phyloP scores from a whole-genome alignment of 2,797 vertebrate species.

The Paedocypris micromegethes region DNA sequence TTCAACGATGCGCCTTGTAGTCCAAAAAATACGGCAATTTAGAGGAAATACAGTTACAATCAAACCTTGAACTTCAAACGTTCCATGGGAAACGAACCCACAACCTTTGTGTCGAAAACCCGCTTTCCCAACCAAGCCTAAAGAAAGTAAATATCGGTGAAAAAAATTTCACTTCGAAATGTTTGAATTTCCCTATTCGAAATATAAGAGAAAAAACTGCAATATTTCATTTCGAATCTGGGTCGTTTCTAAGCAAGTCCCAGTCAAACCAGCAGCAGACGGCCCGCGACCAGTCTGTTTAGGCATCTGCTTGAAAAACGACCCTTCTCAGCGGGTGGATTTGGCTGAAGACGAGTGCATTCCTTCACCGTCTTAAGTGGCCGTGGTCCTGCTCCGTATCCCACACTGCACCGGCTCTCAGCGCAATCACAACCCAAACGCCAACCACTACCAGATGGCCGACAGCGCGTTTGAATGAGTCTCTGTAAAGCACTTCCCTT shows the following conservation, averaged over 20 bases:
- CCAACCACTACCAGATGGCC: slow-evolving; percentile 59
- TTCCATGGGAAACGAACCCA: no score
- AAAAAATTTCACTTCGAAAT: no score
- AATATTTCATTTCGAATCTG: slow-evolving; percentile 13
- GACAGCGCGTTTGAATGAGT: slow-evolving; percentile 47
- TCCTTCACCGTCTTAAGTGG: slow-evolving; percentile 38
- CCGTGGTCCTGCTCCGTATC: slow-evolving; percentile 44
- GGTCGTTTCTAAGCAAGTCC: slow-evolving; percentile 13
- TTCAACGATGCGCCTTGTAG: no score
- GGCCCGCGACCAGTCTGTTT: slow-evolving; percentile 30
- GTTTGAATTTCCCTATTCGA: not conserved
- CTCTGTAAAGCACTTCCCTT: slow-evolving; percentile 45
- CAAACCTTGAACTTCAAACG: no score
- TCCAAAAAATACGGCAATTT: no score
- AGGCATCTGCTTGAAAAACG: slow-evolving; percentile 35
- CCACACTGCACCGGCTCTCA: slow-evolving; percentile 41
- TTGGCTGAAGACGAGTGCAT: slow-evolving; percentile 26
- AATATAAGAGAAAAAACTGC: not conserved
- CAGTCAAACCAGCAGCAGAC: slow-evolving; percentile 10
- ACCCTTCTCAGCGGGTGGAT: slow-evolving; percentile 13
- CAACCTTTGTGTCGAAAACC: no score
- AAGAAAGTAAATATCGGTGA: no score
- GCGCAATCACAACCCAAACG: slow-evolving; percentile 52
- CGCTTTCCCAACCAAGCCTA: no score
- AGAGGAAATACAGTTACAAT: no score